Evolutionary conservation across 2,797 vertebrate species (phyloP).

Genomic region (Poeciliopsis infans): DNA sequence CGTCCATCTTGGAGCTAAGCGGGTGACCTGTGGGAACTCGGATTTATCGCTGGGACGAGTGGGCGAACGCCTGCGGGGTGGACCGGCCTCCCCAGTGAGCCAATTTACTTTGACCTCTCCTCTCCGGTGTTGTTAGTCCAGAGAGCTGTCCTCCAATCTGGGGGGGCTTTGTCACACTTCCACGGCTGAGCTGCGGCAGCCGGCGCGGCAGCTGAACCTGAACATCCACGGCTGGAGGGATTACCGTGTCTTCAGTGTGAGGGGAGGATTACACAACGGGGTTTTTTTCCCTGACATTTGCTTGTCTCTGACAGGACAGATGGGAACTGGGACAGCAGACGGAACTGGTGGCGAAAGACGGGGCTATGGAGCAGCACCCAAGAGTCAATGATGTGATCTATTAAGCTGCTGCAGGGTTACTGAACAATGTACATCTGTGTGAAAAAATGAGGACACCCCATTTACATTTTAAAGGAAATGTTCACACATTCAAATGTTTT

Average conservation of each 20-base stretch:
- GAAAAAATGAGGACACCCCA: neutral
- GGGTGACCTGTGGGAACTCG: constrained; percentile 58
- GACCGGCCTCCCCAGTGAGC: constrained; percentile 68
- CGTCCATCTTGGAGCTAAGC: constrained; percentile 35
- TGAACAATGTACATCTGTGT: neutral
- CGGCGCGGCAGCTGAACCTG: constrained; percentile 59
- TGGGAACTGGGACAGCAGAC: constrained; percentile 44
- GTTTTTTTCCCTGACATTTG: constrained; percentile 42
- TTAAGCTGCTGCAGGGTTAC: neutral
- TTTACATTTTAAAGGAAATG: neutral
- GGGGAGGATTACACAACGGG: constrained; percentile 29
- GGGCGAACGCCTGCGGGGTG: constrained; percentile 59
- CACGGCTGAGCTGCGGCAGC: constrained; percentile 52
- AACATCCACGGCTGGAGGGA: constrained; percentile 65
- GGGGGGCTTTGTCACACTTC: constrained; percentile 71
- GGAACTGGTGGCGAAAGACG: constrained; percentile 9
- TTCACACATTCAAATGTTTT: neutral
- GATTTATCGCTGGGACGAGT: constrained; percentile 58
- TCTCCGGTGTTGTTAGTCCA: constrained; percentile 57
- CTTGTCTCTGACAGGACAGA: constrained; percentile 36
- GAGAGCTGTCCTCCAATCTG: constrained; percentile 73
- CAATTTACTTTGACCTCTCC: constrained; percentile 69
- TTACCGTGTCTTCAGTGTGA: constrained; percentile 41
- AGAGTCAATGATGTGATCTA: constrained; percentile 26
- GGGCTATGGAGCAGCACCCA: constrained; percentile 1